phyloP scores from a whole-genome alignment of 2,888 invertebrate species.

The Mythimna lalbum region DNA sequence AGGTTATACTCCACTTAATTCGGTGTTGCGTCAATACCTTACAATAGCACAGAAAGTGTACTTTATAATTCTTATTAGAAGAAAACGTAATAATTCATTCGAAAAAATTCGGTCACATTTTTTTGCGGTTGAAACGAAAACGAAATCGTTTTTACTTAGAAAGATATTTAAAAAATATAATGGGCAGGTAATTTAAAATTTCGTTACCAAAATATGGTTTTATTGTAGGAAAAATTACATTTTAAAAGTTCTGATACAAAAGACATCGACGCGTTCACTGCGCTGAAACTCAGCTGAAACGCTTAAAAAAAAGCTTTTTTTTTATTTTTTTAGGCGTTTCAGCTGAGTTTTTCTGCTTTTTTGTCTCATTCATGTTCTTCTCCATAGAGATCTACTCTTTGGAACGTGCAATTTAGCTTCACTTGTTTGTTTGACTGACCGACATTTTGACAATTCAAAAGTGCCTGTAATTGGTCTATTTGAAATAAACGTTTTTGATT shows the following conservation, averaged over 20 bases:
- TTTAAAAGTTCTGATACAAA: conserved; percentile 61
- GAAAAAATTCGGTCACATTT: conserved; percentile 31
- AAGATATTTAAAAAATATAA: conserved; percentile 1
- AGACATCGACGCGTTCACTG: conserved; percentile 77
- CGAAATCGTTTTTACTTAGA: not conserved
- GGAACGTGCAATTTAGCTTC: no score
- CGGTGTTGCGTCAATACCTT: conserved; percentile 15
- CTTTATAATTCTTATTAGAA: conserved; percentile 24
- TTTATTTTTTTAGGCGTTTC: not conserved
- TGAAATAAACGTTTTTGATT: no score
- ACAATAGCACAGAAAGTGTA: conserved; percentile 22
- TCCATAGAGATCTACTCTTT: no score
- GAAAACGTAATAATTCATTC: not conserved
- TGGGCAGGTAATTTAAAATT: not conserved
- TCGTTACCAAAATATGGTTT: not conserved
- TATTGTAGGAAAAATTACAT: not conserved
- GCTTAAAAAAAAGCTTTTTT: no score
- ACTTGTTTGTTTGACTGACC: no score
- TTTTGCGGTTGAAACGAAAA: conserved; percentile 9
- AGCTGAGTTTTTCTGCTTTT: conserved; percentile 31
- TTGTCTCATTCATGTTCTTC: no score
- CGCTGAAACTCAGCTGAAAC: no score
- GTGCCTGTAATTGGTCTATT: no score
- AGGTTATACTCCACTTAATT: conserved; percentile 42
- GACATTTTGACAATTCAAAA: no score